Evolutionary conservation across 2,888 invertebrate species (phyloP), one percentile per base, ranked within the genome.

Genomic region (Antitype chi): DNA sequence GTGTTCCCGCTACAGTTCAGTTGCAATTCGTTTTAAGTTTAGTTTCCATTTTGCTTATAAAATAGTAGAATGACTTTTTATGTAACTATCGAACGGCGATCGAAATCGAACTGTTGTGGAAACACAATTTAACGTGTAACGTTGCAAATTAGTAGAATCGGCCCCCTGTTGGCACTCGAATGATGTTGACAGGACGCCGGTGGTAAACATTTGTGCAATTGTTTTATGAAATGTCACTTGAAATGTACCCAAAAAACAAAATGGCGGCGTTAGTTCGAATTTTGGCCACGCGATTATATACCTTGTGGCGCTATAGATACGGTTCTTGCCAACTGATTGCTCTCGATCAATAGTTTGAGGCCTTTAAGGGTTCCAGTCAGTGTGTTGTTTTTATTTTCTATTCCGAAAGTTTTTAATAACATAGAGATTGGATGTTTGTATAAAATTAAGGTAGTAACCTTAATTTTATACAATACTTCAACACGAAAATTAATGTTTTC

Each of bases 301-400:
- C 52, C 15, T n/a, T 11, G 17, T 28, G 17, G 23, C 32, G 60
- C 11, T 32, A 38, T 28, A 53, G 32, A 62, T 25, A 20, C 13
- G n/a, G 7, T 63, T 28, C 23, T 60, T 47, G 59, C 25, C 52
- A n/a, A n/a, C 47, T 28, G 6, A 11, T 32, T n/a, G 23, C 43
- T 68, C n/a, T 43, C 7, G n/a, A 55, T 57, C 38, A 55, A 81
- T 78, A 43, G 25, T 5, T n/a, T 13, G 23, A 62, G 47, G 28
- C 8, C 2, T 55, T 47, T 25, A 13, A 60, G 17, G 25, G 11
- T 25, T 25, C 6, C 38, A 38, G 60, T 13, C 9, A 5, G 43
- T 25, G 28, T 32, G 43, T 13, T 25, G 32, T 4, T 25, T 74
- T 32, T 52, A 47, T 38, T 60, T 59, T 52, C 2, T n/a, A 49